A percentile compares a stretch with the other conserved stretches of the same genome.
Conservation (phyloP, 2,797 vertebrate species). For the Anniella stebbinsi region DNA sequence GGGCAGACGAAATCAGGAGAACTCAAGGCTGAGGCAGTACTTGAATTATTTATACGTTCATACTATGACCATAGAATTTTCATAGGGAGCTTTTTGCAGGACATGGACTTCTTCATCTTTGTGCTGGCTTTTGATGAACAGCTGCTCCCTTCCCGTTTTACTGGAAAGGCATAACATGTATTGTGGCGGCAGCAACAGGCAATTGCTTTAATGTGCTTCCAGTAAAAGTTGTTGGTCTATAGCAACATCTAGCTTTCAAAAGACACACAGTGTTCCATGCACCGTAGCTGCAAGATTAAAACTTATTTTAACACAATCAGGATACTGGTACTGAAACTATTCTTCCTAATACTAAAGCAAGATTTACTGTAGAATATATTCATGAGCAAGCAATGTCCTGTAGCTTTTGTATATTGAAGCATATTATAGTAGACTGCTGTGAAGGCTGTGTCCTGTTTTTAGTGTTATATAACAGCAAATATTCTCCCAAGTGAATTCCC, state of each 20-base stretch:
- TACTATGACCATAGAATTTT: not conserved
- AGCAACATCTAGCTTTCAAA: not conserved
- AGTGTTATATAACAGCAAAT: conserved; percentile 4
- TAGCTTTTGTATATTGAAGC: not conserved
- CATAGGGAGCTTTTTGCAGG: not conserved
- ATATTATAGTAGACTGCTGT: not conserved
- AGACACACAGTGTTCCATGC: not conserved
- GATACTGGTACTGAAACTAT: not conserved
- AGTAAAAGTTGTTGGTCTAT: not conserved
- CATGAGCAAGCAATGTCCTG: not conserved
- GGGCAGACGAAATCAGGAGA: not conserved
- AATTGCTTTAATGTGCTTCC: not conserved
- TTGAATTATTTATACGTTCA: not conserved
- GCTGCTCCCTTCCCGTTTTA: not conserved
- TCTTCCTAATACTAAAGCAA: not conserved
- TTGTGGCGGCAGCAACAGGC: not conserved
- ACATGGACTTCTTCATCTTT: not conserved
- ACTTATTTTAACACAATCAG: not conserved
- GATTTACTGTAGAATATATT: not conserved
- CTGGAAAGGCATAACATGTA: not conserved
- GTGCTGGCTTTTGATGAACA: not conserved
- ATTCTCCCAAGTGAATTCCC: not conserved
- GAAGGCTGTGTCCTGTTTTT: not conserved
- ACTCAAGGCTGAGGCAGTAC: not conserved
- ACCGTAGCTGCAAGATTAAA: not conserved